A percentile compares a stretch with the other conserved stretches of the same genome.
These are phyloP conservation scores for Ceratoteleas bidentatus DNA, from an alignment of 1,140 invertebrate genomes.

Conservation along the genomic window DNA sequence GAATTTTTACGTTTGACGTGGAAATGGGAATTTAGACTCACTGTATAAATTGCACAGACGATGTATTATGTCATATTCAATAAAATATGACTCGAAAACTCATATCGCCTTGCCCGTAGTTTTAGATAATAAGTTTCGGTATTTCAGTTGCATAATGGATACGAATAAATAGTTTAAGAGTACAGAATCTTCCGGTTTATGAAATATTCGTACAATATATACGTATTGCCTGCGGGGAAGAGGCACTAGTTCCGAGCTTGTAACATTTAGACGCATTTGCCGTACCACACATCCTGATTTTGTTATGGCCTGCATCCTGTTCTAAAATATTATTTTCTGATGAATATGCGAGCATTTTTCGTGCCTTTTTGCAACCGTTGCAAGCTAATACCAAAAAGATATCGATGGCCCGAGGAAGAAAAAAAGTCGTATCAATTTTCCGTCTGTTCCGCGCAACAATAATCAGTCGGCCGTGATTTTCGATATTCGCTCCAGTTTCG, in stretches of 20 bases:
- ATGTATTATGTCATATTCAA: conserved; percentile 1
- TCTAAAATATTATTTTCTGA: background rate
- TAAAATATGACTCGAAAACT: conserved; percentile 1
- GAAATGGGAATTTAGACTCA: background rate
- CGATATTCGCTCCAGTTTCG: too few species aligned
- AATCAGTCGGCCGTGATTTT: too few species aligned
- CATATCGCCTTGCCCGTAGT: background rate
- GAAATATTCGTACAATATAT: conserved; percentile 6
- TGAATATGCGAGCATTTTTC: too few species aligned
- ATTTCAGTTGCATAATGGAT: conserved; percentile 2
- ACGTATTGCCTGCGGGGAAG: background rate
- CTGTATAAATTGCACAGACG: background rate
- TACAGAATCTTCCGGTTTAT: background rate
- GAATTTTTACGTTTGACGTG: too few species aligned
- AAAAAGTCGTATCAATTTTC: too few species aligned
- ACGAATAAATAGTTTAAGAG: conserved; percentile 4
- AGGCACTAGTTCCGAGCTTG: background rate
- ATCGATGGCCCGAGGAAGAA: too few species aligned
- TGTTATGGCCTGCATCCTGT: background rate
- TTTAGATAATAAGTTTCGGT: conserved; percentile 4
- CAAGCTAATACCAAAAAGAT: too few species aligned
- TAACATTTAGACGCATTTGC: background rate
- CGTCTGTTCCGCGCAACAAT: too few species aligned
- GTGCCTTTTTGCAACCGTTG: too few species aligned
- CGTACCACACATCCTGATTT: background rate